Percentiles rank a stretch among this genome's conserved stretches.
These are phyloP conservation scores for Taurulus bubalis DNA, from an alignment of 2,113 vertebrate genomes.

Conservation along the genomic window DNA sequence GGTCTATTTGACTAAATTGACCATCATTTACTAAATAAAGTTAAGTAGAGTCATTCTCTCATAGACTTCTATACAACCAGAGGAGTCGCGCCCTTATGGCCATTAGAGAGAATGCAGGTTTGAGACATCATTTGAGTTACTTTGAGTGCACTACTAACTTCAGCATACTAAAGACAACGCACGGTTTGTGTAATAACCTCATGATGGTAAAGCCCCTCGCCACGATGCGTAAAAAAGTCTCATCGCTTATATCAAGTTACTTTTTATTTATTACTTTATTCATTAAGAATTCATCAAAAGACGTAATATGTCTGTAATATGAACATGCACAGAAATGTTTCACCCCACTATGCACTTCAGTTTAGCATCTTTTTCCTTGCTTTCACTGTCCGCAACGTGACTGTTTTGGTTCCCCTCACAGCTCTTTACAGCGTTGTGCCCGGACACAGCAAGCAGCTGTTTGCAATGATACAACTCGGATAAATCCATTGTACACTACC, in stretches of 20 bases:
- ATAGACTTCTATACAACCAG: not conserved
- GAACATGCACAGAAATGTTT: no score
- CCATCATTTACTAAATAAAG: no score
- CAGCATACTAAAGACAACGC: not conserved
- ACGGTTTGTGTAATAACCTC: not conserved
- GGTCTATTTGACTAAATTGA: no score
- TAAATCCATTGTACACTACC: not conserved
- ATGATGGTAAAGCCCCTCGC: not conserved
- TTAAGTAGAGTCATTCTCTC: not conserved
- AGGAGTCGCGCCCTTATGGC: not conserved
- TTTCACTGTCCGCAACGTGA: not conserved
- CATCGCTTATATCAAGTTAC: not conserved
- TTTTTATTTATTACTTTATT: not conserved
- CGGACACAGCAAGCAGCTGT: not conserved
- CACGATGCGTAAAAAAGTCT: not conserved
- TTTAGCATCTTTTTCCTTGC: not conserved
- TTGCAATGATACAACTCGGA: not conserved
- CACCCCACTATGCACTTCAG: no score
- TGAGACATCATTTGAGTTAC: not conserved
- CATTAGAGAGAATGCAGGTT: not conserved
- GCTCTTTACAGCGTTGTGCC: not conserved
- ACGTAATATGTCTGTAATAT: no score
- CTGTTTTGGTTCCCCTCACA: not conserved
- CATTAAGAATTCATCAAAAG: not conserved
- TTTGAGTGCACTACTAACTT: no score